A percentile compares a stretch with the other conserved stretches of the same genome.
Conservation (phyloP, 2,113 vertebrate species). For the Syrrhaptes paradoxus region DNA sequence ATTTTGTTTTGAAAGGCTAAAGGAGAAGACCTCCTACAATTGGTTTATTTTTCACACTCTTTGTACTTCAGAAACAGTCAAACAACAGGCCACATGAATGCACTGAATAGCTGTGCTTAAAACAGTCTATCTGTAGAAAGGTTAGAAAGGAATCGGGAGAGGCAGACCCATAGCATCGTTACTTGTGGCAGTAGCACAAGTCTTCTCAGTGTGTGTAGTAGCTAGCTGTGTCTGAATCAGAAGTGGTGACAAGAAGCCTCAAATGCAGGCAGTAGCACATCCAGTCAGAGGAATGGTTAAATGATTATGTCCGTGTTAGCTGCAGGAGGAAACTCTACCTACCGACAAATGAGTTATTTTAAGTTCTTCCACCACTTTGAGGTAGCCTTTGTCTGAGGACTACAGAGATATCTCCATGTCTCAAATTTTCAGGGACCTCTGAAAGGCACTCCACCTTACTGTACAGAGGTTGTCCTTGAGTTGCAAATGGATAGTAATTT, state of each 20-base stretch:
- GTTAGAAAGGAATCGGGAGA: neutral
- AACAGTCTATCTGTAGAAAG: neutral
- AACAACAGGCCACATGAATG: neutral
- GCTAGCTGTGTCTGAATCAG: neutral
- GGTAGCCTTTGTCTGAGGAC: neutral
- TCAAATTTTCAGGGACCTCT: neutral
- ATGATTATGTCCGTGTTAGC: neutral
- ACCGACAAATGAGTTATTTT: neutral
- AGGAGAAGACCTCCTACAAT: neutral
- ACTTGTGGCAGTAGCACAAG: neutral
- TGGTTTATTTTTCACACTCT: neutral
- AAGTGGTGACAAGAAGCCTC: neutral
- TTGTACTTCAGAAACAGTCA: neutral
- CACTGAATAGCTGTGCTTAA: neutral
- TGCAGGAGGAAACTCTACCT: neutral
- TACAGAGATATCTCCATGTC: neutral
- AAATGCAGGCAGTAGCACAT: neutral
- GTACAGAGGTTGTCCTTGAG: neutral
- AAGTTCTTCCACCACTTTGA: neutral
- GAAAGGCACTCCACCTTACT: neutral
- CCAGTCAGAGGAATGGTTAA: neutral
- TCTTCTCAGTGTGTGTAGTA: neutral
- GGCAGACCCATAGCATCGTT: neutral
- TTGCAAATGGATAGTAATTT: neutral
- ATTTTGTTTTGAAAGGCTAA: neutral